A percentile compares a stretch with the other conserved stretches of the same genome.
These are phyloP conservation scores for Chromobotia macracanthus DNA, from an alignment of 2,797 vertebrate species.

Conservation along the genomic window DNA sequence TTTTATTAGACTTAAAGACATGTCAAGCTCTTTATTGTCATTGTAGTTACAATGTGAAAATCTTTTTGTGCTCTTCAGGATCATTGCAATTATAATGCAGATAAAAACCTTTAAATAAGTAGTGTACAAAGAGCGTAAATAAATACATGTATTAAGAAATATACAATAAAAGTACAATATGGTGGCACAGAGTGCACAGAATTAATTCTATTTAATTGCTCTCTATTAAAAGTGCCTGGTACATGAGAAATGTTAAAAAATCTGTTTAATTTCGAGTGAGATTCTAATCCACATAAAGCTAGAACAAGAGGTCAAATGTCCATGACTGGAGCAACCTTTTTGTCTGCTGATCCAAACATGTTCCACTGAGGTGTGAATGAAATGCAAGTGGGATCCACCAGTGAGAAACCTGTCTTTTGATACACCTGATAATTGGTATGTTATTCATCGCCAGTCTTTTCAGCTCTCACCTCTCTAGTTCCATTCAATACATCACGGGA, in stretches of 20 bases:
- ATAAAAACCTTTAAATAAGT: not conserved
- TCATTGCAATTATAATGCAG: not conserved
- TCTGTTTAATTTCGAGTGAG: not conserved
- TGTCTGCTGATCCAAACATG: not conserved
- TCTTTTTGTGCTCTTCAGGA: not conserved
- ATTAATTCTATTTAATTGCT: not conserved
- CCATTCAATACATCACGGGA: slow-evolving; percentile 31
- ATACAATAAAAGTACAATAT: not conserved
- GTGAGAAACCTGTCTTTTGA: slow-evolving; percentile 22
- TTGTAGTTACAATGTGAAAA: not conserved
- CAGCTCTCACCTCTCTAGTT: not conserved
- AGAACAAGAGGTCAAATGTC: not conserved
- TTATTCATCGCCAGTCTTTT: slow-evolving; percentile 14
- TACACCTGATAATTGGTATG: slow-evolving; percentile 23
- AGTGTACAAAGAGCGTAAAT: not conserved
- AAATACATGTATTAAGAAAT: not conserved
- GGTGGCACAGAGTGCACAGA: not conserved
- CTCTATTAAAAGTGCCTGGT: not conserved
- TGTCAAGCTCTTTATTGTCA: too few species aligned
- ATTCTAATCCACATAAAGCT: not conserved
- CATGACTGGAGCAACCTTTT: not conserved
- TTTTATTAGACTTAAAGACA: too few species aligned
- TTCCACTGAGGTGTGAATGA: slow-evolving; percentile 13
- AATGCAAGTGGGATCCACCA: slow-evolving; percentile 2
- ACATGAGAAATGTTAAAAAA: not conserved